Base-by-base conservation (phyloP, 1,140 invertebrate genomes). In the Heliothis virescens region DNA sequence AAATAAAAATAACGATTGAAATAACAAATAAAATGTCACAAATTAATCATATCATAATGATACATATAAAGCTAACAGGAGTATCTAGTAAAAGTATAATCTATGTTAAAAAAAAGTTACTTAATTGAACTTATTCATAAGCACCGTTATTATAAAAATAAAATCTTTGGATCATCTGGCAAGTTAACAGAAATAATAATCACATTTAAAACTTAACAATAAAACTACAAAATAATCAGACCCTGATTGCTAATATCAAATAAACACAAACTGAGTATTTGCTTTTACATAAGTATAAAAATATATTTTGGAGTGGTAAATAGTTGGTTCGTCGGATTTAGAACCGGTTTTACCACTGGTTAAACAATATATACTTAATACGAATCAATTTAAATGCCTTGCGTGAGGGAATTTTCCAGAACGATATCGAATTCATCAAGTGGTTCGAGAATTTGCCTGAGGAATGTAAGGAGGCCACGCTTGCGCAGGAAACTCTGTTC, bases 401-500 rank as follows among this genome's bases (percentile, higher is more conserved):
- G 97, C 18, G 98, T 99, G 34, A 99, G 96, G 65, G 99, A 99
- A 85, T 99, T 97, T 95, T 99, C 99, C 18, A 99, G 95, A 62
- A 97, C 96, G 84, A 99, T 98, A 87, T 99, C 97, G 89, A 99
- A 98, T 85, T 99, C 98, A 87, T 98, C 97, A 10, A 99, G 95
- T 4, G 98, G 98, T 81, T 98, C 97, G 34, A 99, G 95, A 86
- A 99, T 98, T 94, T 99, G 98, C 81, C 98, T 96, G 15, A 99
- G 96, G 94, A 99, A 99, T 81, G 97, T 98, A 48, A 98, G 96
- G 50, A 99, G 95, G 75, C 96, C 96, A 62, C 97, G 95, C 89
- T 98, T 98, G 73, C 98, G 96, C 41, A 99, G 94, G 94, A 99
- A 99, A 62, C 98, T 99, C 82, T 97, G 96, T 88, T 99, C 98